Percentiles rank a stretch among this genome's conserved stretches.
Conservation (phyloP, 2,888 invertebrate species). For the Malthinus seriepunctatus region DNA sequence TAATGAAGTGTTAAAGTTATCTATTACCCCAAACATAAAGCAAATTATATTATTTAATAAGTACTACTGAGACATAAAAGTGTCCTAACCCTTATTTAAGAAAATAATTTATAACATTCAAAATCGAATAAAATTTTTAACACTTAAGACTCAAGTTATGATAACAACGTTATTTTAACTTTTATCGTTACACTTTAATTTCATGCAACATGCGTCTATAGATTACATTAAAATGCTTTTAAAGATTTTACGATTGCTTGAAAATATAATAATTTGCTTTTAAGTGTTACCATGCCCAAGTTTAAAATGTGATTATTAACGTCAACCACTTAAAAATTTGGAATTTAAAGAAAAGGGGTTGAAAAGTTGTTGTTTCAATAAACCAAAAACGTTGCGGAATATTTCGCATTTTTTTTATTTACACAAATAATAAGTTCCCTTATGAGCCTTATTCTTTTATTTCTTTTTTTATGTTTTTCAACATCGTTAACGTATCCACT, state of each 20-base stretch:
- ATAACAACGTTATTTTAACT: too few relatives aligned
- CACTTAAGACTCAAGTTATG: too few relatives aligned
- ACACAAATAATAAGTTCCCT: constrained; percentile 18
- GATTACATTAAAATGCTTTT: constrained; percentile 7
- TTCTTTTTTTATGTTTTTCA: constrained; percentile 16
- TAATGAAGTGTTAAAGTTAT: too few relatives aligned
- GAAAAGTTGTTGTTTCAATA: too few relatives aligned
- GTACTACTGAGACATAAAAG: too few relatives aligned
- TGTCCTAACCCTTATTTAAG: too few relatives aligned
- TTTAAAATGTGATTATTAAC: constrained; percentile 1
- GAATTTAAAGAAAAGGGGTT: neutral
- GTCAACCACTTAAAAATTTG: neutral
- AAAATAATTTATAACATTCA: too few relatives aligned
- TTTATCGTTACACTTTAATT: neutral
- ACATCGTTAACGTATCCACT: constrained; percentile 17
- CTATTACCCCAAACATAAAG: too few relatives aligned
- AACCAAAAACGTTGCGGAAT: constrained; percentile 6
- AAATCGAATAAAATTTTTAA: too few relatives aligned
- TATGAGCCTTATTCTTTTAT: constrained; percentile 13
- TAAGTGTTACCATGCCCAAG: neutral
- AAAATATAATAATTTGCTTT: neutral
- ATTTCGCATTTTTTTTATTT: constrained; percentile 16
- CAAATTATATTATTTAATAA: too few relatives aligned
- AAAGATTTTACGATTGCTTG: constrained; percentile 8
- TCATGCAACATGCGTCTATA: constrained; percentile 3